phyloP scores from a whole-genome alignment of 2,113 vertebrate genomes.

The Theristicus caerulescens region DNA sequence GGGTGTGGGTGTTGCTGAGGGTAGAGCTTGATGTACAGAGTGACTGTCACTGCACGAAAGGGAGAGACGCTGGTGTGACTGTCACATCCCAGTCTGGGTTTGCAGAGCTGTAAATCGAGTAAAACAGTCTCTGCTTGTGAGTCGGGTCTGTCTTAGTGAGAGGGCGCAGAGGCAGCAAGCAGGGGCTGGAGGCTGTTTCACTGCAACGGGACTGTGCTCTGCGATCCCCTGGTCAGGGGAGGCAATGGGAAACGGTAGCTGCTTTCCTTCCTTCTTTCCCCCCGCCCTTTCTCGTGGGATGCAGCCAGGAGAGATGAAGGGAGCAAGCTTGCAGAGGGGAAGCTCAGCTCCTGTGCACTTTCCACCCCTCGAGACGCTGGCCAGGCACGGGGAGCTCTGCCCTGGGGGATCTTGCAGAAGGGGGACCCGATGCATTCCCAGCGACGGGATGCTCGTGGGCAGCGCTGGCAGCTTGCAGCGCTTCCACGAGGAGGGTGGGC shows the following conservation, averaged over 20 bases:
- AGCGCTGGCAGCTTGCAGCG: background rate
- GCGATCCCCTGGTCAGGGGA: background rate
- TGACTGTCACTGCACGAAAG: background rate
- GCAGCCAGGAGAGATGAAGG: background rate
- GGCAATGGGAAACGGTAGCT: background rate
- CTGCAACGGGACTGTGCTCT: background rate
- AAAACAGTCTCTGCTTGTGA: no score
- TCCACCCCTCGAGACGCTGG: background rate
- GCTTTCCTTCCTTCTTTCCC: background rate
- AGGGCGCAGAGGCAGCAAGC: background rate
- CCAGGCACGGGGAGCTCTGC: background rate
- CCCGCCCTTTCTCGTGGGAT: background rate
- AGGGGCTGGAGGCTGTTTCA: background rate
- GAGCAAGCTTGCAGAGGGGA: background rate
- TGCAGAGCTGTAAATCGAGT: background rate
- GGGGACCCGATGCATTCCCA: background rate
- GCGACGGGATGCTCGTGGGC: background rate
- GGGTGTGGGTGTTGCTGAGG: background rate
- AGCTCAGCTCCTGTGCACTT: background rate
- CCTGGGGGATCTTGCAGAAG: background rate
- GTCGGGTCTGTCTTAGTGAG: background rate
- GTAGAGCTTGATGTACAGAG: background rate
- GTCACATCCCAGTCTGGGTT: background rate
- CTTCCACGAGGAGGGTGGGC: background rate
- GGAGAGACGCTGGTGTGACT: background rate